Evolutionary conservation across 2,113 vertebrate species (phyloP), one percentile per base, ranked within the genome.

Genomic region (Paralichthys olivaceus): DNA sequence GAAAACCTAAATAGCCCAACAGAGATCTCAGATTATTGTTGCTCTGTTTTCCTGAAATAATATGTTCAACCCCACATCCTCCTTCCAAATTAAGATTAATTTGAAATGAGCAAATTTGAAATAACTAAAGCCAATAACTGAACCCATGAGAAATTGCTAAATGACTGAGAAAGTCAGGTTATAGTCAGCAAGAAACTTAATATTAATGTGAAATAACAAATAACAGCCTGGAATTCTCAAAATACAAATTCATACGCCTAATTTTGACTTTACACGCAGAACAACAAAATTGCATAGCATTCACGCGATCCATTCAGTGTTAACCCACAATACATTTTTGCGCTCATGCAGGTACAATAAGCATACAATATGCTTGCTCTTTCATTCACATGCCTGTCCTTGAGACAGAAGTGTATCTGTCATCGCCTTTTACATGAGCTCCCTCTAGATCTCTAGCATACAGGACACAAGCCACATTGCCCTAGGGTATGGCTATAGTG

Each of bases 331-430:
- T 57, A 17, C 28, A 29, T 29, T 29, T 29, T 3, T 29, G 28
- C 28, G 28, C 5, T 2, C 28, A 5, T 29, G 28, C 28, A 29
- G 28, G 28, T 29, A 2, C 28, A 53, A 59, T n/a, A n/a, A n/a
- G n/a, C n/a, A n/a, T n/a, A 11, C 37, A 53, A 60, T 45, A 61
- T 2, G 26, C 11, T 17, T 25, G 11, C 15, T 70, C 1, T 62
- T 64, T 70, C 59, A 7, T 54, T 34, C 75, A 75, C 77, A 82
- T 55, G 60, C 64, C 70, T 58, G 13, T 29, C 53, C 67, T 37
- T 20, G 28, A 17, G 49, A 73, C 64, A 56, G 32, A 69, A 69
- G 43, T 58, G 45, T 51, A 81, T 58, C 75, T 83, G 69, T 78
- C 59, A 37, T 4, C 61, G 32, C 70, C 66, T 68, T 69, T 49